These are phyloP conservation scores for Okamejei kenojei DNA, from an alignment of 2,797 vertebrate genomes.

Conservation along the genomic window DNA sequence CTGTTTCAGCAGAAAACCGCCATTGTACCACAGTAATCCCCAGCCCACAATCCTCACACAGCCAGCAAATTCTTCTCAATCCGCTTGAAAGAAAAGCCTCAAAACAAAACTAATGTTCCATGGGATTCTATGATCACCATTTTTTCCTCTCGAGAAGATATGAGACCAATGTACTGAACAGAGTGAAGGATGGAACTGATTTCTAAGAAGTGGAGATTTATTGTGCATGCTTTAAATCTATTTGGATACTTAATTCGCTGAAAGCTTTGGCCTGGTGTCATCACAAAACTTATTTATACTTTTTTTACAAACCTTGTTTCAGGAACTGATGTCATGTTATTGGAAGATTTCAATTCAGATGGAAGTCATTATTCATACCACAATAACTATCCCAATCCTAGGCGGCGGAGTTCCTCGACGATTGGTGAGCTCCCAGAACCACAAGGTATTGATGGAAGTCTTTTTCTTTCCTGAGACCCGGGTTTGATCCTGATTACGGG, in stretches of 20 bases:
- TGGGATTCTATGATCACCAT: too few species aligned
- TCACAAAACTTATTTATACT: not conserved
- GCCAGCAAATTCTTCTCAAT: not conserved
- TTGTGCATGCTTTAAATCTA: not conserved
- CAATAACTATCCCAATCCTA: constrained; percentile 56
- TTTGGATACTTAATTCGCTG: not conserved
- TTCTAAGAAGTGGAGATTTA: not conserved
- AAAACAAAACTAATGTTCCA: too few species aligned
- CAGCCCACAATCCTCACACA: not conserved
- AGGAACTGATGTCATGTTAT: constrained; percentile 93
- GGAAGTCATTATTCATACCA: constrained; percentile 55
- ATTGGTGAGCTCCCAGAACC: constrained; percentile 90
- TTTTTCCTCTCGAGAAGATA: too few species aligned
- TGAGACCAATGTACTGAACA: too few species aligned
- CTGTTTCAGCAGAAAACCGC: not conserved
- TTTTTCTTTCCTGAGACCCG: not conserved
- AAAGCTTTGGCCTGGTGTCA: not conserved
- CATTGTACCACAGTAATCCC: not conserved
- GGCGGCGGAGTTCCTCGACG: constrained; percentile 88
- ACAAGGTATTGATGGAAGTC: constrained; percentile 57
- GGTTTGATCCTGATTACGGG: too few species aligned
- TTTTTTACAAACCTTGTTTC: constrained; percentile 23
- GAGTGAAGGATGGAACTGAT: not conserved
- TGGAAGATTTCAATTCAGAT: constrained; percentile 79
- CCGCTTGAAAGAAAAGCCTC: too few species aligned